Percentiles rank a stretch among this genome's conserved stretches.
These are phyloP conservation scores for Podiceps cristatus DNA, from an alignment of 2,113 vertebrate species.

Conservation along the genomic window DNA sequence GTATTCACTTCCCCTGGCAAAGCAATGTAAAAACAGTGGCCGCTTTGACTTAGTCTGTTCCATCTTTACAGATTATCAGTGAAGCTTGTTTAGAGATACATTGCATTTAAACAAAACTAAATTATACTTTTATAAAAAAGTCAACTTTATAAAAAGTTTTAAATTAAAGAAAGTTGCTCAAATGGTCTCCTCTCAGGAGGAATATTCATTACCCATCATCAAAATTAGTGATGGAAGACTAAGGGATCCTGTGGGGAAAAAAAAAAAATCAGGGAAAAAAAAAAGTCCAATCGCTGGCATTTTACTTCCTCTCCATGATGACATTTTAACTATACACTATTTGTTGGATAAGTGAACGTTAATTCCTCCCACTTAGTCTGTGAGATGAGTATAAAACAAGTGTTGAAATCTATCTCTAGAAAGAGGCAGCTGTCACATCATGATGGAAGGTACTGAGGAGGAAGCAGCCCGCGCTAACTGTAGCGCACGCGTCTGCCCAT, in stretches of 20 bases:
- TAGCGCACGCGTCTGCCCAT: fast-evolving
- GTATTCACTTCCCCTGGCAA: neutral
- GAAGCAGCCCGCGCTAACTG: neutral
- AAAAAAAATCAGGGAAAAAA: neutral
- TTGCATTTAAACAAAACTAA: neutral
- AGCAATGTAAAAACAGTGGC: neutral
- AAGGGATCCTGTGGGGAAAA: neutral
- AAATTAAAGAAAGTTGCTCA: neutral
- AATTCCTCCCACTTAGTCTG: neutral
- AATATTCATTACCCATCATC: neutral
- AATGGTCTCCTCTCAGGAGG: neutral
- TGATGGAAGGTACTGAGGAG: neutral
- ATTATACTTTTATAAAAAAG: neutral
- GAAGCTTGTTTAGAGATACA: neutral
- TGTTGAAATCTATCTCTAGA: neutral
- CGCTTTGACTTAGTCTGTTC: neutral
- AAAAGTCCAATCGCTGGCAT: neutral
- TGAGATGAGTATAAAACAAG: neutral
- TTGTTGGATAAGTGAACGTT: neutral
- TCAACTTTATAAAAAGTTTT: neutral
- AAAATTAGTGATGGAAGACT: neutral
- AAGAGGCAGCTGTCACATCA: neutral
- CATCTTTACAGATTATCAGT: neutral
- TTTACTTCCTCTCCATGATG: neutral
- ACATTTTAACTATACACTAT: neutral